phyloP scores from a whole-genome alignment of 1,140 invertebrate species.

The Tribolium castaneum region DNA sequence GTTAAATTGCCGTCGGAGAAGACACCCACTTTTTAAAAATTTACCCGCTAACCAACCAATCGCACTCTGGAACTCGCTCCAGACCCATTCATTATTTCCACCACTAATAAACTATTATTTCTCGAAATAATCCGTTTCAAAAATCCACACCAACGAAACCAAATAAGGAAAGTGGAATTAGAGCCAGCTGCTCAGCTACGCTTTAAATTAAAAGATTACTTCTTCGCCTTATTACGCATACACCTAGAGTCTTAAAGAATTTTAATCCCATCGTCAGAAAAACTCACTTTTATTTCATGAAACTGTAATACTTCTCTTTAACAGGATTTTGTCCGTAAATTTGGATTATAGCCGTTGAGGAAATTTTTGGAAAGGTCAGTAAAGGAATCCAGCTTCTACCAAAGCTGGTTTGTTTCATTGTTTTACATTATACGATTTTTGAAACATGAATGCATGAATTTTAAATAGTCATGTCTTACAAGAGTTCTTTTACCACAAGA shows the following conservation, averaged over 20 bases:
- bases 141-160: not conserved
- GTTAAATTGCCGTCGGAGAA: constrained; percentile 17
- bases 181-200: not conserved
- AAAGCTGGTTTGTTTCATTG: not conserved
- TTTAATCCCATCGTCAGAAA: not conserved
- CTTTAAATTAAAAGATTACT: not conserved
- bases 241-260: not conserved
- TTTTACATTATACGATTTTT: not conserved
- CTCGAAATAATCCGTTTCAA: not conserved
- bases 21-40: constrained; percentile 15
- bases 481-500: not conserved
- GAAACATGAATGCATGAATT: not conserved
- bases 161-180: not conserved
- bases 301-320: not conserved
- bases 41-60: not conserved
- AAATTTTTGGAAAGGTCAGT: not conserved
- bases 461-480: not conserved
- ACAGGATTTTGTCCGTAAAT: not conserved
- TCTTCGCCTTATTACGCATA: not conserved
- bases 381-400: not conserved
- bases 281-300: not conserved
- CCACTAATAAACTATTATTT: not conserved
- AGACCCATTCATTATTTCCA: not conserved
- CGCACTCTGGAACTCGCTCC: not conserved
- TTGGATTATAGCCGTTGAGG: not conserved